Percentiles rank a stretch among this genome's conserved stretches.
Conservation (phyloP, 2,797 vertebrate genomes). For the Pipistrellus pygmaeus region DNA sequence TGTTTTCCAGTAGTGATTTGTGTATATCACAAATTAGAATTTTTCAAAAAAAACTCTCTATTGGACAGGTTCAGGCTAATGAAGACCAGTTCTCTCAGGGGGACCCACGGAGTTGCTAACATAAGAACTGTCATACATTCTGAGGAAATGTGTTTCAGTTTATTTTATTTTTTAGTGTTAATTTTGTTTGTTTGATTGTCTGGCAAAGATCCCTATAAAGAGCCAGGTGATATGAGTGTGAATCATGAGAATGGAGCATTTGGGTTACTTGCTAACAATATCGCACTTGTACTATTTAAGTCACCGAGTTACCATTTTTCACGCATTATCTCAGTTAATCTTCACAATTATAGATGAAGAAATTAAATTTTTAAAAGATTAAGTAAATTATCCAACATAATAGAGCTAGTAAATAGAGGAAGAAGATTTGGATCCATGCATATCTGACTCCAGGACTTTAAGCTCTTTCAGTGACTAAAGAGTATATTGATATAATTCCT, state of each 20-base stretch:
- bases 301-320: background rate
- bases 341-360: conserved; percentile 8
- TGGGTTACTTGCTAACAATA: background rate
- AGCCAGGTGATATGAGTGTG: background rate
- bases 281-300: background rate
- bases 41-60: background rate
- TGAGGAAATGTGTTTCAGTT: background rate
- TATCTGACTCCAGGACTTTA: background rate
- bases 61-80: background rate
- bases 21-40: background rate
- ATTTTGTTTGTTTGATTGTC: background rate
- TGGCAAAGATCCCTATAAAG: background rate
- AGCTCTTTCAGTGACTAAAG: background rate
- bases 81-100: background rate
- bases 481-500: background rate
- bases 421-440: background rate
- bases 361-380: background rate
- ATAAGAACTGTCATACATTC: background rate
- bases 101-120: background rate
- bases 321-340: conserved; percentile 6
- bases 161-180: conserved; percentile 1
- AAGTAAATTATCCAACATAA: background rate
- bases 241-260: background rate
- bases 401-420: background rate
- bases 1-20: conserved; percentile 11